Base-by-base conservation (phyloP, 64 coral and sea anemone genomes). In the Porites australiensis region DNA sequence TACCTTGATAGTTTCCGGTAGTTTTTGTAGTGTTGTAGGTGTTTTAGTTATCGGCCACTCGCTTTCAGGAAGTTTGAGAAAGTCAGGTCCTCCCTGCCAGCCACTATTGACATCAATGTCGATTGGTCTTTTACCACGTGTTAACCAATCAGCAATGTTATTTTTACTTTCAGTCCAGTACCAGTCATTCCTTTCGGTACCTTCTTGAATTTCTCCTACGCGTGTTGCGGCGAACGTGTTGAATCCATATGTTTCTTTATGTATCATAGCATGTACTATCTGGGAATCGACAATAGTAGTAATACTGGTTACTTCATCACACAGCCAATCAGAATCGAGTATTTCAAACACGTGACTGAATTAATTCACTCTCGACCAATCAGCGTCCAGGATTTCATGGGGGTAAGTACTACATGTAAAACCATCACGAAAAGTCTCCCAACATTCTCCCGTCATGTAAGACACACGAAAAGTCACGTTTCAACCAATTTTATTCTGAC, bases 21-120 rank as follows among this genome's bases (percentile, higher is more conserved):
- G 80, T 92, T 37, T 37, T 37, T 63, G 58, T 16, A 74, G 51
- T 45, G 84, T 27, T 71, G 51, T 44, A 13, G 16, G n/a, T 82
- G 48, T 59, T 6, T 60, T 72, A 57, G 49, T 57, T 55, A 91
- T 58, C 61, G 78, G 78, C 77, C 78, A 91, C 74, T 82, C 62
- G 63, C 49, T 58, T 59, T 91, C 78, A 8, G 63, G 89, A 44
- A 91, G 46, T 73, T 71, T 71, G 49, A 90, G 89, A 44, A 90
- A 90, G 27, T 47, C 23, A 43, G 88, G 76, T 44, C 74, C 46
- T 11, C 60, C 82, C 15, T 91, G 67, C 89, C 77, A 82, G 22
- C 55, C 73, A 21, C 54, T 82, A 43, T 84, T 27, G 9, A 52
- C 79, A 43, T 44, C 55, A 3, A 45, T 43, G 5, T 47, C 5